phyloP scores from a whole-genome alignment of 53 echinoderm and acorn worm genomes.

The Mesocentrotus franciscanus region DNA sequence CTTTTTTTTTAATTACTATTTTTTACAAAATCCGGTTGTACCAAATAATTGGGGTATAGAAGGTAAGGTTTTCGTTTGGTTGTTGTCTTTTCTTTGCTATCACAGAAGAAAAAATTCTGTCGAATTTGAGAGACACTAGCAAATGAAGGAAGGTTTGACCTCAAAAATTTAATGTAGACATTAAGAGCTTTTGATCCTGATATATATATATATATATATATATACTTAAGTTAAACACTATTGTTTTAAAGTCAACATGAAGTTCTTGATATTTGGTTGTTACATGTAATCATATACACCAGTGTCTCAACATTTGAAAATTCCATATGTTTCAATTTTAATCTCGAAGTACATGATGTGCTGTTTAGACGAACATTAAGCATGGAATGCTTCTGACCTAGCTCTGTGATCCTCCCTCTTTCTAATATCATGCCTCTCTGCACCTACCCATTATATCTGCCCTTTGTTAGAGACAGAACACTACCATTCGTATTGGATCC shows the following conservation, averaged over 20 bases:
- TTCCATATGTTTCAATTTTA: not conserved
- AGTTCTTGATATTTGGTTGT: not conserved
- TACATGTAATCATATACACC: too few species aligned
- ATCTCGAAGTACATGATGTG: not conserved
- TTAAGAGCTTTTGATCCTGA: not conserved
- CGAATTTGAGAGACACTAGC: not conserved
- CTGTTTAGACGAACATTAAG: not conserved
- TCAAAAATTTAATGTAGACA: not conserved
- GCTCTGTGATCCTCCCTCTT: not conserved
- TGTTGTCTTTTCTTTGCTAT: not conserved
- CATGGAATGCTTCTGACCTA: not conserved
- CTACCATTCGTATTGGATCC: not conserved
- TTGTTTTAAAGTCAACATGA: not conserved
- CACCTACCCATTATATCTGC: not conserved
- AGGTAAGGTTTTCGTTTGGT: not conserved
- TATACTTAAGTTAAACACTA: not conserved
- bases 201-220: too few species aligned
- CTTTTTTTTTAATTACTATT: not conserved
- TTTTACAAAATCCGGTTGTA: not conserved
- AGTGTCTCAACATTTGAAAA: too few species aligned
- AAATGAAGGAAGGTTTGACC: not conserved
- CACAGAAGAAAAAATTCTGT: not conserved
- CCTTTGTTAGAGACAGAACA: constrained; percentile 11
- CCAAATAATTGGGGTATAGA: not conserved
- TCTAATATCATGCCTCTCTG: not conserved